phyloP scores from a whole-genome alignment of 2,797 vertebrate genomes.

The Sitta carolinensis region DNA sequence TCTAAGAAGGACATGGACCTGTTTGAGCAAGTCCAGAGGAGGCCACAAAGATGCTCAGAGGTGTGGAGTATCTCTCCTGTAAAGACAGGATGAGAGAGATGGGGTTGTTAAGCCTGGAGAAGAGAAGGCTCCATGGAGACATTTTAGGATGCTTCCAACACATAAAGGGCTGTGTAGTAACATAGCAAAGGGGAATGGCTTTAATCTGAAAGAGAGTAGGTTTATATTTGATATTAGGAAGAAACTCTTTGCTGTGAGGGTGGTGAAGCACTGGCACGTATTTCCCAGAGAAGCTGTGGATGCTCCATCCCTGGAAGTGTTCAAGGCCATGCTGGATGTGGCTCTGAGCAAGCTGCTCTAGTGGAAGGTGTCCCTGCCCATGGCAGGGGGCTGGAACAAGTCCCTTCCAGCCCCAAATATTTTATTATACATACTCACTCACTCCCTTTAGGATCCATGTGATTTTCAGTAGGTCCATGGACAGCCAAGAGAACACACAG shows the following conservation, averaged over 20 bases:
- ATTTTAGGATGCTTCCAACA: neutral
- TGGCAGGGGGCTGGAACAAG: neutral
- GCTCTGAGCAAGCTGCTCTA: neutral
- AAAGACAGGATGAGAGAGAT: neutral
- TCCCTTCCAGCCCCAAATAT: neutral
- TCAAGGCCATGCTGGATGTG: neutral
- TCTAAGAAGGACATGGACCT: neutral
- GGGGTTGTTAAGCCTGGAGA: neutral
- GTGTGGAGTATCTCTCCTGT: neutral
- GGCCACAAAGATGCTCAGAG: neutral
- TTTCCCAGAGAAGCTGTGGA: neutral
- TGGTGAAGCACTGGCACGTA: accelerated
- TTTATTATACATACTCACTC: neutral
- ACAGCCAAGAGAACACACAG: neutral
- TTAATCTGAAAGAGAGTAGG: neutral
- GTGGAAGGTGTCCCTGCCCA: neutral
- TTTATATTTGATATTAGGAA: neutral
- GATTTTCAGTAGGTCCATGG: neutral
- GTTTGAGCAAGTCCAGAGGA: neutral
- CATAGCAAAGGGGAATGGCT: neutral
- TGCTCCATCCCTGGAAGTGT: neutral
- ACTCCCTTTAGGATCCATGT: neutral
- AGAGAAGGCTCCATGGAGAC: neutral
- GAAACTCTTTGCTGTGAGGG: neutral
- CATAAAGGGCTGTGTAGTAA: neutral